These are phyloP conservation scores for Drosophila testacea DNA, from an alignment of 2,888 invertebrate genomes.

Conservation along the genomic window DNA sequence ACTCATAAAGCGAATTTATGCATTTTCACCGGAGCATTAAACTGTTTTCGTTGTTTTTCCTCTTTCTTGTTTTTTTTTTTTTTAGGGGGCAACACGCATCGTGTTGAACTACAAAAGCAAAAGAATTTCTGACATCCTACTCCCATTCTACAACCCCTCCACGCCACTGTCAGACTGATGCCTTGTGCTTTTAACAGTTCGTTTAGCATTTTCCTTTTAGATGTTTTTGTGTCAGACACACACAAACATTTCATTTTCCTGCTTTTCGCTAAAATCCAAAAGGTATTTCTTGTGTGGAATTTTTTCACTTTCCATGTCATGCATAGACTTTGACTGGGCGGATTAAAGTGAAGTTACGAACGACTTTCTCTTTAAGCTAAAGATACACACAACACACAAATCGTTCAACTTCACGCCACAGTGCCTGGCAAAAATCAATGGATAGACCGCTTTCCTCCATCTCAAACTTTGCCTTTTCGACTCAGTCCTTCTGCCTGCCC, in stretches of 20 bases:
- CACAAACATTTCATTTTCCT: slow-evolving; percentile 22
- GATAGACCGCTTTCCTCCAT: slow-evolving; percentile 2
- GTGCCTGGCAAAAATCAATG: slow-evolving; percentile 63
- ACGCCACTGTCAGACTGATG: neutral
- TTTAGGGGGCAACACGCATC: neutral
- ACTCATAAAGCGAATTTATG: slow-evolving; percentile 56
- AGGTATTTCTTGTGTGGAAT: slow-evolving; percentile 30
- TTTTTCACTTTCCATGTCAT: slow-evolving; percentile 24
- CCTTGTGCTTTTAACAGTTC: slow-evolving; percentile 29
- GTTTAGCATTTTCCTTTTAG: slow-evolving; percentile 27
- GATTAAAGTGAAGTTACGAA: slow-evolving; percentile 50
- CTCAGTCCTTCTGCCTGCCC: slow-evolving; percentile 2
- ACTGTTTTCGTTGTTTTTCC: slow-evolving; percentile 24
- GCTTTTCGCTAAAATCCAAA: slow-evolving; percentile 11
- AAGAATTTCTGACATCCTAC: slow-evolving; percentile 23
- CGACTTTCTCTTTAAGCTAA: slow-evolving; percentile 42
- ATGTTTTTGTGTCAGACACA: neutral
- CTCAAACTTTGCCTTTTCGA: slow-evolving; percentile 19
- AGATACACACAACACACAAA: slow-evolving; percentile 11
- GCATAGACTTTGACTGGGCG: slow-evolving; percentile 30
- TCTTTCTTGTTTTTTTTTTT: neutral
- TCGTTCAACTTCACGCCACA: slow-evolving; percentile 44
- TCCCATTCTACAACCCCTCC: neutral
- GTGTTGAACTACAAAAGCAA: slow-evolving; percentile 10
- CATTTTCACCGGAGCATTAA: slow-evolving; percentile 41